Evolutionary conservation across 2,113 vertebrate species (phyloP), one percentile per base, ranked within the genome.

Genomic region (Gallinago undulata): DNA sequence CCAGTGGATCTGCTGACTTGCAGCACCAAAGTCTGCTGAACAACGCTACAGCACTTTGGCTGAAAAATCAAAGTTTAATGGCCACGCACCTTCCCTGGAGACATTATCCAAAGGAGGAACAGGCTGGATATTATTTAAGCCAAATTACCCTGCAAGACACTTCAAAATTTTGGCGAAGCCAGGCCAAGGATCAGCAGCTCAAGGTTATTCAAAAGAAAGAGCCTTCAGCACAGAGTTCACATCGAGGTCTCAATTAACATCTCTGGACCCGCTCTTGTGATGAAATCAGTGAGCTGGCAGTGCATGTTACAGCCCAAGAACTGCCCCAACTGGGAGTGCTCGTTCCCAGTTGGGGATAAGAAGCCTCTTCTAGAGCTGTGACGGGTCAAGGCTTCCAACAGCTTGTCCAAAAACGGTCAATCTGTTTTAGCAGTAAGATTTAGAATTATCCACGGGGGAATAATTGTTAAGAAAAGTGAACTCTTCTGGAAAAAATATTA

Each of bases 221-320:
- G 57, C 19, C 35, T 45, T 33, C 68, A 72, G 69, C 74, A 50
- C 19, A 30, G 57, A 18, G 72, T 25, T 56, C 28, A 11, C 12
- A 10, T 2, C 1, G 16, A 79, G 50, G 90, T 22, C 78, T 81
- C 68, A 35, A 15, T 15, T 15, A 39, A 41, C 57, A 80, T 69
- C 78, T 81, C 37, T 53, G 4, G 3, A 5, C 41, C 53, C 14
- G 10, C 53, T 69, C 21, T 41, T 11, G 27, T 21, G 89, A 53
- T 60, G 43, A 21, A 43, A 64, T 23, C 67, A 21, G 11, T 4
- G 70, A 78, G 25, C 59, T 43, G 45, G 39, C 56, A 84, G 74
- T 1, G 6, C 10, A 2, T 11, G 1, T 13, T 1, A 7, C 27
- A 88, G 53, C 15, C 15, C 2, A 1, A 33, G 1, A 25, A 33